Base-by-base conservation (phyloP, 2,797 vertebrate species). In the Phylloscopus collybita region DNA sequence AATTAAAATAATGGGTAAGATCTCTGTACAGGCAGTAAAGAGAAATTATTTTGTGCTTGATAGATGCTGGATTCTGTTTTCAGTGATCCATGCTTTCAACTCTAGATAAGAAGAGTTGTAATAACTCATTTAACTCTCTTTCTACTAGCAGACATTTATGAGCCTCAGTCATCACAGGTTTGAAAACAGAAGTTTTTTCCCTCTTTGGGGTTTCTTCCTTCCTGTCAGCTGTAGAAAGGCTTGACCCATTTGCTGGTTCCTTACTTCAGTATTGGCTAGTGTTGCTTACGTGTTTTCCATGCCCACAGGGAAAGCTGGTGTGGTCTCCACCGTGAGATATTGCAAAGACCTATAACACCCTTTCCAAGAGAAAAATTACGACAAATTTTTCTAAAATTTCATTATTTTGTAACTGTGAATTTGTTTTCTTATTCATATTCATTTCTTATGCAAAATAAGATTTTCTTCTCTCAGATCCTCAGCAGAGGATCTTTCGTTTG, bases 271-370 rank as follows among this genome's bases (percentile, higher is more conserved):
- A 23, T 32, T 53, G 38, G 3, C 20, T 49, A 36, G 13, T 56
- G 34, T 40, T 78, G 8, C 20, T 44, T 64, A 54, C 21, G 18
- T 76, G 49, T 20, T 56, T 51, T 60, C 13, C 23, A 19, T 27
- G 38, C 34, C 32, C 34, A 15, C 14, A 38, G 21, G 26, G 51
- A 91, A 12, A 54, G 19, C 29, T 49, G 6, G 3, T 57, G 22
- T 61, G 26, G 42, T 76, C 60, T 66, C 16, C 22, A 14, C 25
- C 14, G 7, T 32, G 21, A 59, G n/a, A 56, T 49, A 29, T 3
- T 4, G 3, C 21, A 27, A 66, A 50, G 72, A 64, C 1, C 0
- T 61, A 23, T 4, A 22, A 16, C 9, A 22, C 15, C 42, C 3
- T 64, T 79, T 50, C 18, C 27, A 74, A 50, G 11, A 44, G 18